phyloP scores from a whole-genome alignment of 1,140 invertebrate species.

The Pogonomyrmex barbatus region DNA sequence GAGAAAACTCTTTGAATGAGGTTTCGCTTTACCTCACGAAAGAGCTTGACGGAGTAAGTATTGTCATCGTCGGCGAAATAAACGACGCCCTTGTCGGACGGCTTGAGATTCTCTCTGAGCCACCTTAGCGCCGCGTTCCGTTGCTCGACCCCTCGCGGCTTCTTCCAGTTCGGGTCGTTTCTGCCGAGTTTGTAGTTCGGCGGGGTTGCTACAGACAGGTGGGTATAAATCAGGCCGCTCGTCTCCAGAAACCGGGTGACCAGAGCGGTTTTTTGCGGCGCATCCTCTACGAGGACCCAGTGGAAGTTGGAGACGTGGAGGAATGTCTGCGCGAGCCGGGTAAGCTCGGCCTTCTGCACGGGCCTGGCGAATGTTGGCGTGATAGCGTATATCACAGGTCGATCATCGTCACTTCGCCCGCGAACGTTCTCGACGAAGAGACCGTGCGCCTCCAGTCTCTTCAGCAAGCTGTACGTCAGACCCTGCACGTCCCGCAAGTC shows the following conservation, averaged over 20 bases:
- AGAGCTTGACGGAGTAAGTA: slow-evolving; percentile 95
- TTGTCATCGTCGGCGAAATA: slow-evolving; percentile 99
- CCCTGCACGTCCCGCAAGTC: slow-evolving; percentile 58
- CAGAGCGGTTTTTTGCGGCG: slow-evolving; percentile 90
- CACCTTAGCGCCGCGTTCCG: slow-evolving; percentile 96
- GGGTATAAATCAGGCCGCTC: slow-evolving; percentile 91
- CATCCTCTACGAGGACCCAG: slow-evolving; percentile 98
- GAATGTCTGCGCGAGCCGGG: slow-evolving; percentile 96
- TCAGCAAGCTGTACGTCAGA: slow-evolving; percentile 39
- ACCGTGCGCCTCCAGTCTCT: slow-evolving; percentile 36
- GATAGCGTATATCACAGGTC: slow-evolving; percentile 91
- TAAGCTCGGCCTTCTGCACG: slow-evolving; percentile 98
- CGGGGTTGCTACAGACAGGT: slow-evolving; percentile 89
- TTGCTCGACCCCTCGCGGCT: slow-evolving; percentile 97
- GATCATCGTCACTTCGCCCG: background rate
- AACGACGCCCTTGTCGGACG: slow-evolving; percentile 90
- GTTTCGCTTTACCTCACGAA: slow-evolving; percentile 91
- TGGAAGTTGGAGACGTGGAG: slow-evolving; percentile 95
- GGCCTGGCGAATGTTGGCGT: slow-evolving; percentile 96
- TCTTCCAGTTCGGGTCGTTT: slow-evolving; percentile 93
- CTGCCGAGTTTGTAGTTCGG: slow-evolving; percentile 89
- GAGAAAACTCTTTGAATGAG: too few relatives aligned
- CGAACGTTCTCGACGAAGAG: background rate
- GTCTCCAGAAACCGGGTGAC: slow-evolving; percentile 93
- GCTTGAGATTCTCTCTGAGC: slow-evolving; percentile 90